phyloP scores from a whole-genome alignment of 2,113 vertebrate species.

The Ameiurus melas region DNA sequence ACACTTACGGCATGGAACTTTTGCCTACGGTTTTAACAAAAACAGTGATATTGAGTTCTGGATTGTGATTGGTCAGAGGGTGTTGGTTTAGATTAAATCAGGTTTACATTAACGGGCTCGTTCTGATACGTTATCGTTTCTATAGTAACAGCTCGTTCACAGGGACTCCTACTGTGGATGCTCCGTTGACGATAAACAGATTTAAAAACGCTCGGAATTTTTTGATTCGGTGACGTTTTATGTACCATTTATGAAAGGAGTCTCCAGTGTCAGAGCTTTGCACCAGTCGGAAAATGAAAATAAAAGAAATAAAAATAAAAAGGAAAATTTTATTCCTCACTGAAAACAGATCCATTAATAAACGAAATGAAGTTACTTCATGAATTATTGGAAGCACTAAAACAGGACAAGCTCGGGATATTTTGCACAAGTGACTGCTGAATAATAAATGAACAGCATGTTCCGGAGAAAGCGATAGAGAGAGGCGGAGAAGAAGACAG shows the following conservation, averaged over 20 bases:
- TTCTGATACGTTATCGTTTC: not conserved
- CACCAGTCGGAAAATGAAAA: not conserved
- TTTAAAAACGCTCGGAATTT: not conserved
- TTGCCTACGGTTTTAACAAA: too few species aligned
- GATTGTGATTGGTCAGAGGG: not conserved
- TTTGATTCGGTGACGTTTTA: too few species aligned
- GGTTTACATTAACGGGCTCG: not conserved
- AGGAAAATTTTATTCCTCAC: not conserved
- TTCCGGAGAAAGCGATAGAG: not conserved
- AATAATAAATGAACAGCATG: slow-evolving; percentile 11
- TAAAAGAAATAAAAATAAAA: too few species aligned
- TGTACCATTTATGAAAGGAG: not conserved
- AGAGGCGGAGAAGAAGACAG: not conserved
- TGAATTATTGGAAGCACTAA: not conserved
- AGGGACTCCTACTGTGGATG: not conserved
- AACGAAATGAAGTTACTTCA: not conserved
- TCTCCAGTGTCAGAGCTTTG: not conserved
- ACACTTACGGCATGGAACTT: too few species aligned
- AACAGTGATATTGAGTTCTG: not conserved
- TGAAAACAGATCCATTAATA: slow-evolving; percentile 1
- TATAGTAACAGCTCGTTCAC: not conserved
- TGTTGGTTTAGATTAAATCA: not conserved
- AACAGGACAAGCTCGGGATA: slow-evolving; percentile 2
- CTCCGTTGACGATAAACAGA: not conserved
- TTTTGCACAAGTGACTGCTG: slow-evolving; percentile 14